Evolutionary conservation across 2,888 invertebrate genomes (phyloP), one percentile per base, ranked within the genome.

Genomic region (Aethes cnicana): DNA sequence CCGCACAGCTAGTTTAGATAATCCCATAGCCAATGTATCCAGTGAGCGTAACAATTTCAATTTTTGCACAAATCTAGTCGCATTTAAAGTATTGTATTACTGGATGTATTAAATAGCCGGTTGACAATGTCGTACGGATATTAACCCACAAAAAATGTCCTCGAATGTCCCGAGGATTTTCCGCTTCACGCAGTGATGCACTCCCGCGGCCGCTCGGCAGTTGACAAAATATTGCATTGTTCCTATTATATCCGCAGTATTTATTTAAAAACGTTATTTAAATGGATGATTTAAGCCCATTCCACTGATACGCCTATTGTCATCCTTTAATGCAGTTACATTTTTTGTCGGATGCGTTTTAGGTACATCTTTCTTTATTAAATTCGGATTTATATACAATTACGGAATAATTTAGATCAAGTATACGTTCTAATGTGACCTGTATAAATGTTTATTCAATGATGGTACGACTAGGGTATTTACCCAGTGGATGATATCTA

Each of bases 201-300:
- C 89, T 85, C 84, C 75, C 83, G 78, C 77, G 76, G 74, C 69
- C 74, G 81, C 76, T 81, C 83, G 84, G 81, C 89, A 89, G 89
- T 89, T 89, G 89, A 89, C 89, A 89, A 88, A 89, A 89, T 89
- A 89, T 89, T 87, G 84, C 80, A 88, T 89, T 89, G 89, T 89
- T 81, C 85, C 87, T 88, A 87, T 89, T 88, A 88, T 88, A 81
- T 81, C 72, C 74, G 68, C 75, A 76, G 87, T 89, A 89, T 89
- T 89, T 89, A 88, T 89, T 89, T 89, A 88, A 88, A 88, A 89
- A 88, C 81, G 84, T 86, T 87, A 88, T 88, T 88, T 87, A 88
- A 88, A 88, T 88, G 86, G 83, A 87, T 89, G 88, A 88, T 84
- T 87, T 88, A 87, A 89, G 83, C 88, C 79, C 76, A 76, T 81